Base-by-base conservation (phyloP, 2,797 vertebrate species). In the Pseudomugil tenellus region DNA sequence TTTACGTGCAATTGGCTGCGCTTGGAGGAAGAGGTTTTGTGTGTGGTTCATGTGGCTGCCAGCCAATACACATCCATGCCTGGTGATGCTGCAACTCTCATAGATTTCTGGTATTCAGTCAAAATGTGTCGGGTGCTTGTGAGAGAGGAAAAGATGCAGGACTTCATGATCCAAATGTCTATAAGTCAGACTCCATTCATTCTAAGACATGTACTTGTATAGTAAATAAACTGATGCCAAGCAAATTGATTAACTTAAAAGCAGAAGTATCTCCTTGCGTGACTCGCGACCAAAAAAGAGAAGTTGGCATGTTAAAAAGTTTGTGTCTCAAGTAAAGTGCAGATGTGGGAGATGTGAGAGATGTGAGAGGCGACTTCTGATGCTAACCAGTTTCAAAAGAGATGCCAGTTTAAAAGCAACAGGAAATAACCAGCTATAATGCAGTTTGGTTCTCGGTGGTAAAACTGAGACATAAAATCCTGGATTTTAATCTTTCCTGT, bases 221-320 rank as follows among this genome's bases (percentile, higher is more conserved):
- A 16, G 34, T 37, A 26, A 54, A 53, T 7, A 12, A n/a, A 25
- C 29, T 4, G 4, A 43, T 46, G 1, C 19, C 35, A 17, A 39
- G 23, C 5, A 14, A 32, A 4, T 11, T 3, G 9, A 34, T 58
- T 63, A 14, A 54, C 61, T 49, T 48, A 60, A 87, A 91, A 90
- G 86, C 74, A 89, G 90, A 91, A 91, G 89, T 87, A 76, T 62
- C 70, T 25, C 54, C 72, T 76, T 10, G 49, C 21, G 52, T 72
- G 61, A 32, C 74, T 70, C 63, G 59, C 53, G 66, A 52, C 32
- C 3, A 1, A 67, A 85, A 80, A 70, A n/a, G 79, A 83, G 88
- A 91, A 88, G 82, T 81, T 55, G 55, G 53, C 51, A 60, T 26
- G 57, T 54, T 61, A 34, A 72, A 71, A 65, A 65, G 68, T 13